Base-by-base conservation (phyloP, 2,113 vertebrate species). In the Mobula birostris region DNA sequence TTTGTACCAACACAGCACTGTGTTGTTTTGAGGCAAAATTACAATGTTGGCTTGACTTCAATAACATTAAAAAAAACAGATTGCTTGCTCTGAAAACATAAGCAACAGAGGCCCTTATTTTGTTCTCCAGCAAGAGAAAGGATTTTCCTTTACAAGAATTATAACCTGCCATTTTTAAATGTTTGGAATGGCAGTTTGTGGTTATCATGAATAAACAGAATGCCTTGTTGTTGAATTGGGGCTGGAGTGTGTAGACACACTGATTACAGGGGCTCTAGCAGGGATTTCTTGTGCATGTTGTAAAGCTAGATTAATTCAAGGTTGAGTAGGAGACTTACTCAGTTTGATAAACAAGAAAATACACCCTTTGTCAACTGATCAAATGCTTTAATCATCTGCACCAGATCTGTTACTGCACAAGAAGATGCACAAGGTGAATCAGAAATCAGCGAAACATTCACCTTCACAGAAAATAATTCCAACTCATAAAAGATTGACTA, bases 221-320 rank as follows among this genome's bases (percentile, higher is more conserved):
- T 74, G 40, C 68, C 68, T 66, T 93, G 68, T 48, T 93, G 70
- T 48, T 74, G 90, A 74, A 93, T 24, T 93, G 90, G 56, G 90
- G 70, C 63, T 36, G 36, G 68, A 29, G 70, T 74, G 90, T 74
- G 36, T 48, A 93, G n/a, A 70, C 90, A 93, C 68, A 93, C 90
- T 93, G 90, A 93, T 93, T 93, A 93, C 24, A 48, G 68, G 36
- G 90, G 90, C 90, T 93, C 68, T 11, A 6, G 90, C 68, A 93
- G 48, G 90, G 90, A 93, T 74, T 74, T 32, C 90, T 36, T 74
- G 68, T 29, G 40, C 68, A 74, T 1, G 32, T 74, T 93, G 90
- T 93, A 93, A 93, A 93, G 68, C 24, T 72, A 72, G 74, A 93
- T 93, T 74, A 74, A 93, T 93, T 93, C 90, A 93, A 93, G 90